Evolutionary conservation across 1,140 invertebrate species (phyloP), one percentile per base, ranked within the genome.

Genomic region (Mizuhopecten yessoensis): DNA sequence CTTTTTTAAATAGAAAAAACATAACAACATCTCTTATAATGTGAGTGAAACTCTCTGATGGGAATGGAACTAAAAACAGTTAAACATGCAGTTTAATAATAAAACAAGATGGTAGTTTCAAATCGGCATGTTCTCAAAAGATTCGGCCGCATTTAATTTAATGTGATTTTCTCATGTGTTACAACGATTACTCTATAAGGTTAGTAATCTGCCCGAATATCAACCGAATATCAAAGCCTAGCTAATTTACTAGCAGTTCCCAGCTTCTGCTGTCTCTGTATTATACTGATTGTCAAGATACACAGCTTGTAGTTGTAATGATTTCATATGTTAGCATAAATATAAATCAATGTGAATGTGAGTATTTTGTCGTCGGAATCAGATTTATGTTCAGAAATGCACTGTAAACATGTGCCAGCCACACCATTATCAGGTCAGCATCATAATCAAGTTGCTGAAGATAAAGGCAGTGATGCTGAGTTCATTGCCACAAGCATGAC

Each of bases 321-420:
- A 75, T 75, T 5, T 75, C 57, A 75, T 75, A 75, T 75, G n/a
- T 75, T 75, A 29, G 23, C n/a, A n/a, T 29, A 23, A 75, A 75
- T 75, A 29, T 29, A 23, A 75, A n/a, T 29, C 9, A 75, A 0
- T n/a, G 57, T 45, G 42, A 45, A 45, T 45, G 42, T 45, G 42
- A 45, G 42, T 75, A 75, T 75, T 75, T 75, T 5, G 57, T n/a
- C n/a, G n/a, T 75, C 23, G 29, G n/a, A 75, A 29, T 29, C 23
- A 75, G 23, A 75, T 75, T 75, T 75, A 75, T n/a, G 57, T 29
- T 75, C 23, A 75, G 57, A 75, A 75, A 29, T 75, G 57, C 57
- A 75, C 57, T 75, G 57, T 75, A 75, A 75, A 75, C 57, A 75
- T 29, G n/a, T n/a, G 23, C n/a, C 57, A 75, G 11, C n/a, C 0